These are phyloP conservation scores for Microdon myrmicae DNA, from an alignment of 2,888 invertebrate species.

Conservation along the genomic window DNA sequence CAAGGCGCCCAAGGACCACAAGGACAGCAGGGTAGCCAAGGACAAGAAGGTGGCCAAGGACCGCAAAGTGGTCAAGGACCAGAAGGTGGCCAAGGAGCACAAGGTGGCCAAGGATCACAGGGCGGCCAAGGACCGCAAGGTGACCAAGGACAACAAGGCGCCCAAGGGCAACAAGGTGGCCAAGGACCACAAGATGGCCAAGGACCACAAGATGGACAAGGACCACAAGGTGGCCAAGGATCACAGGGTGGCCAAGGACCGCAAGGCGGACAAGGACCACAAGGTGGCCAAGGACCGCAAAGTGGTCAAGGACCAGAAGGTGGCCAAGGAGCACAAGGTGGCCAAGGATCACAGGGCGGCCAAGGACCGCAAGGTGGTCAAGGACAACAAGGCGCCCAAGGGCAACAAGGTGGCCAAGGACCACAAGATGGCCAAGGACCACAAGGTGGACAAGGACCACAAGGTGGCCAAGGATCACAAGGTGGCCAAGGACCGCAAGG, in stretches of 20 bases:
- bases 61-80: too few species aligned
- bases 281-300: not conserved
- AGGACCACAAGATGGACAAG: not conserved
- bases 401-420: not conserved
- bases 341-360: not conserved
- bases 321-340: not conserved
- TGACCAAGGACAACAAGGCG: not conserved
- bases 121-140: too few species aligned
- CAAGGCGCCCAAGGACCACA: not conserved
- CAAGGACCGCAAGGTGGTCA: not conserved
- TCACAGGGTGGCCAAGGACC: not conserved
- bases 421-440: too few species aligned
- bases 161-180: not conserved
- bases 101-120: too few species aligned
- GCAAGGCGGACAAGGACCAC: not conserved
- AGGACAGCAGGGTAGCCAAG: conserved; percentile 1
- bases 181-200: conserved; percentile 1
- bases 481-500: too few species aligned
- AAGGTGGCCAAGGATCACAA: not conserved
- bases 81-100: not conserved
- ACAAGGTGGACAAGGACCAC: too few species aligned
- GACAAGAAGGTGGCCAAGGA: too few species aligned
- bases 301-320: not conserved
- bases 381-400: not conserved
- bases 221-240: conserved; percentile 1